Percentiles rank a stretch among this genome's conserved stretches.
These are phyloP conservation scores for Apistogramma diplotaenia DNA, from an alignment of 2,113 vertebrate species.

Conservation along the genomic window DNA sequence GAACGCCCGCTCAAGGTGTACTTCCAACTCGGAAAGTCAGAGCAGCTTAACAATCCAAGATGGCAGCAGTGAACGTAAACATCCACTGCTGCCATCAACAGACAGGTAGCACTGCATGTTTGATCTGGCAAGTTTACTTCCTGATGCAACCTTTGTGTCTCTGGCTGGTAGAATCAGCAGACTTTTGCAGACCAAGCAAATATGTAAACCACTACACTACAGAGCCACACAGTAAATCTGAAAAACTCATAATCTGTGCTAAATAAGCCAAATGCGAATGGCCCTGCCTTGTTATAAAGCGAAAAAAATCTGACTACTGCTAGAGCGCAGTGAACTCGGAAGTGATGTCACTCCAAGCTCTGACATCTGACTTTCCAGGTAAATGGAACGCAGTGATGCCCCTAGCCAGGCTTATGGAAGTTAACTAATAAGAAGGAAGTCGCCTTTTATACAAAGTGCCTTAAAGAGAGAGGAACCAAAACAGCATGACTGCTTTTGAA, in stretches of 20 bases:
- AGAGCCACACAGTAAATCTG: background rate
- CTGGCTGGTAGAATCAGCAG: background rate
- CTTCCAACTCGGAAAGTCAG: background rate
- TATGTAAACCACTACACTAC: background rate
- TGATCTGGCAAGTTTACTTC: background rate
- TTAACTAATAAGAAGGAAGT: background rate
- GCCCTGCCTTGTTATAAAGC: background rate
- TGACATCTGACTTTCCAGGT: background rate
- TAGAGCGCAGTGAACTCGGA: background rate
- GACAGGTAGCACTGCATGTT: background rate
- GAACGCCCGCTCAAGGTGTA: background rate
- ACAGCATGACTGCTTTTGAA: too few relatives aligned
- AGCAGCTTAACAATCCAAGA: background rate
- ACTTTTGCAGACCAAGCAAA: background rate
- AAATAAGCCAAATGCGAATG: background rate
- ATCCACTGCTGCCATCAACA: too few relatives aligned
- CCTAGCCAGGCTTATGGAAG: background rate
- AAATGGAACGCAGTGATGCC: background rate
- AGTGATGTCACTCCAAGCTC: background rate
- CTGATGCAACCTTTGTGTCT: background rate
- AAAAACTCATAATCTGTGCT: background rate
- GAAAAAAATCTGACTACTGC: background rate
- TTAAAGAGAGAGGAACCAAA: too few relatives aligned
- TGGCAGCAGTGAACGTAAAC: background rate
- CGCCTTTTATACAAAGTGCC: background rate